Evolutionary conservation across 2,888 invertebrate genomes (phyloP), one percentile per base, ranked within the genome.

Genomic region (Drosophila parthenogenetica): DNA sequence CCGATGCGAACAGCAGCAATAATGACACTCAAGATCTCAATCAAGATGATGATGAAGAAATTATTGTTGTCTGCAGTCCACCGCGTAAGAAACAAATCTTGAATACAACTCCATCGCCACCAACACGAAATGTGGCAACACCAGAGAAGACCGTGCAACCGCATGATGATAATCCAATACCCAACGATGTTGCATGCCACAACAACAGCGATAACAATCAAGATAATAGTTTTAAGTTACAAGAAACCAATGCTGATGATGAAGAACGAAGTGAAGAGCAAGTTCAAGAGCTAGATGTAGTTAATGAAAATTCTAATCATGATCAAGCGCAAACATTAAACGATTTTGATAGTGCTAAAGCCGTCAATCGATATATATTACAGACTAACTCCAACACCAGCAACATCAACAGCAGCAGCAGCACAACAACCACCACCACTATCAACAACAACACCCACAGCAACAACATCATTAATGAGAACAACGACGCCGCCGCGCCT

Each of bases 61-160:
- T 88, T 43, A 82, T 88, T 37, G 89, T 83, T 35, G 67, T 79
- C 5, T 88, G 80, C 64, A 85, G 82, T 76, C 82, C 82, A 5
- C 68, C 68, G 2, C 51, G 66, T 37, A 78, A 53, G 19, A 61
- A 50, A 14, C 16, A 45, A 17, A 8, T 37, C 10, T 25, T 39
- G 5, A 13, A 13, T 4, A 3, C 42, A 19, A 35, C 35, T 11
- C 35, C 35, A 13, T 13, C 13, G 35, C 17, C 14, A 16, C 19
- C 16, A 29, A 1, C 14, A 7, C 49, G 11, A 48, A 40, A 14
- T 4, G 11, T 19, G 4, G 37, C 32, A 19, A 35, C 14, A 14
- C 5, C 25, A 14, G 46, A 48, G 48, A 22, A n/a, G n/a, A 14
- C 5, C 3, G 8, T 22, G 22, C 43, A 45, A 8, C 42, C 66